phyloP scores from a whole-genome alignment of 1,140 invertebrate genomes.

The Drosophila miranda region DNA sequence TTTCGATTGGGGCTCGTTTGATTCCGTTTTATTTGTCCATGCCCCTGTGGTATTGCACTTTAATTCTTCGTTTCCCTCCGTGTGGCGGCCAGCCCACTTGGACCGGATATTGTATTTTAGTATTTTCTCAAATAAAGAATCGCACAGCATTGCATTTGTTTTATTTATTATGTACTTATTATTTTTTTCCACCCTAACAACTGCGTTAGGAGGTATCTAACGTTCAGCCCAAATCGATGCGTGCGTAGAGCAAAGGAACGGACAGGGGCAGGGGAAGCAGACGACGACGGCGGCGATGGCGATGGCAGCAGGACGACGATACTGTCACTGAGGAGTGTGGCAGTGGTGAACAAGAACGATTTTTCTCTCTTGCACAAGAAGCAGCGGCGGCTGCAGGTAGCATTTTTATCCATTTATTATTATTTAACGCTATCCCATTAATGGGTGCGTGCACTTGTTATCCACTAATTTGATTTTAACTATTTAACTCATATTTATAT shows the following conservation, averaged over 20 bases:
- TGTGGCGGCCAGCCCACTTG: neutral
- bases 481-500: constrained; percentile 35
- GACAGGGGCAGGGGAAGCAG: constrained; percentile 29
- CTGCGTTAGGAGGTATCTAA: constrained; percentile 82
- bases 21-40: constrained; percentile 15
- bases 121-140: constrained; percentile 25
- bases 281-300: constrained; percentile 17
- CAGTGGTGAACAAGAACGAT: constrained; percentile 42
- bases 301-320: constrained; percentile 40
- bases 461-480: constrained; percentile 29
- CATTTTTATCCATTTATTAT: constrained; percentile 18
- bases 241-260: constrained; percentile 63
- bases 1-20: no score
- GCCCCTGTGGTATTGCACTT: constrained; percentile 2
- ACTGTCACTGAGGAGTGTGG: constrained; percentile 20
- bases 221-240: constrained; percentile 81
- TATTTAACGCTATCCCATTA: constrained; percentile 15
- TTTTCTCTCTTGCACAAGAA: constrained; percentile 59
- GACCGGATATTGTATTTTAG: neutral
- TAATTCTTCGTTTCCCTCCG: constrained; percentile 1
- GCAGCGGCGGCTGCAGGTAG: constrained; percentile 20
- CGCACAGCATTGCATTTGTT: constrained; percentile 44
- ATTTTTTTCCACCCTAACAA: constrained; percentile 77
- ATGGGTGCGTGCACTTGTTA: constrained; percentile 6
- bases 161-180: constrained; percentile 53